A percentile compares a stretch with the other conserved stretches of the same genome.
Conservation (phyloP, 2,113 vertebrate genomes). For the Serilophus lunatus region DNA sequence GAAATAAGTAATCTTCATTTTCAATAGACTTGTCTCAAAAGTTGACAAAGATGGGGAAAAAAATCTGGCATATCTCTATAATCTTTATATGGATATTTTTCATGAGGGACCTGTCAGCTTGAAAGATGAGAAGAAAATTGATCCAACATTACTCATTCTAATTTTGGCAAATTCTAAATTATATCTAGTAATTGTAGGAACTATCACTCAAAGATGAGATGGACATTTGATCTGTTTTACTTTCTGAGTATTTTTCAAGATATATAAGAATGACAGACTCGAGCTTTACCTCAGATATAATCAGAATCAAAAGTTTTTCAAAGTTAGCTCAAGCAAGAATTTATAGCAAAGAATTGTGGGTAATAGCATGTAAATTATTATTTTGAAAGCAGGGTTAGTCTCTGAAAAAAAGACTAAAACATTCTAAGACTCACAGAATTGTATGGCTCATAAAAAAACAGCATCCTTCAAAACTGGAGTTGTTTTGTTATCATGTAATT, state of each 20-base stretch:
- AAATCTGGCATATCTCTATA: neutral
- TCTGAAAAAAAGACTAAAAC: neutral
- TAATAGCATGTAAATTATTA: neutral
- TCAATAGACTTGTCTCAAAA: neutral
- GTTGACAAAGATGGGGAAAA: rapidly evolving
- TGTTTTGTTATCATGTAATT: neutral
- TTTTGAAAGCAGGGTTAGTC: neutral
- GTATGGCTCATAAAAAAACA: neutral
- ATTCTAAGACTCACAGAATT: neutral
- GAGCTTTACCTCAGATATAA: neutral
- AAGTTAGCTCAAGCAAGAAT: neutral
- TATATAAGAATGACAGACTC: neutral
- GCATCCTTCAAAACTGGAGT: neutral
- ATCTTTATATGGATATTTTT: neutral
- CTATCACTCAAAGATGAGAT: neutral
- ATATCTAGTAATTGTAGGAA: neutral
- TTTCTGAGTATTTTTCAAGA: neutral
- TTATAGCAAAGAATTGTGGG: neutral
- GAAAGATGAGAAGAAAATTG: neutral
- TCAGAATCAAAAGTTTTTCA: neutral
- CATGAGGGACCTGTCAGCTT: neutral
- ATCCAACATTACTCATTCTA: neutral
- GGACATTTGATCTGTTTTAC: neutral
- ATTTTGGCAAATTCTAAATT: conserved; percentile 5
- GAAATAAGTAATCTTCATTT: neutral